phyloP scores from a whole-genome alignment of 2,888 invertebrate species.

The Germaria angustata region DNA sequence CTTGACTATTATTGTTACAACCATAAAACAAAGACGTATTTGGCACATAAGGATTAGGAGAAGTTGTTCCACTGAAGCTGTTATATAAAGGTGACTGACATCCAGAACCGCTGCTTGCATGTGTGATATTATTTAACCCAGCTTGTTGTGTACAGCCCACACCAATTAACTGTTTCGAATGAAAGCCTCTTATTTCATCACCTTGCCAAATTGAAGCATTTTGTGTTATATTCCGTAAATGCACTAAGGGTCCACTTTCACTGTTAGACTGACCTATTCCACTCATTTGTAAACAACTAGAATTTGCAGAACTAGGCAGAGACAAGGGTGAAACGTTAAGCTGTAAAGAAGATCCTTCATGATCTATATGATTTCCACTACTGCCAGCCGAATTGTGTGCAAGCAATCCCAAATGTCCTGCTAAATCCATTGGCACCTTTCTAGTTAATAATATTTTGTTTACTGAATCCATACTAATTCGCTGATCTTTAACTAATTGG shows the following conservation, averaged over 20 bases:
- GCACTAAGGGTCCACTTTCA: conserved; percentile 71
- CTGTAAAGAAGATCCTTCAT: conserved; percentile 68
- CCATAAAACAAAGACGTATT: conserved; percentile 70
- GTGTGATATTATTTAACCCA: conserved; percentile 62
- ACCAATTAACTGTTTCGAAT: conserved; percentile 63
- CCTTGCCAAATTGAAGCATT: conserved; percentile 40
- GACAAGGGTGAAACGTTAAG: conserved; percentile 77
- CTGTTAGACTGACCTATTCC: conserved; percentile 63
- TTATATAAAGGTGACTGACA: conserved; percentile 82
- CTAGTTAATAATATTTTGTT: conserved; percentile 80
- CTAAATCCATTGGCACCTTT: conserved; percentile 81
- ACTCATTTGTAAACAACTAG: conserved; percentile 49
- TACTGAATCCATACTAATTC: conserved; percentile 79
- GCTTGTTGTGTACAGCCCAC: conserved; percentile 68
- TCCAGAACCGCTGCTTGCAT: conserved; percentile 75
- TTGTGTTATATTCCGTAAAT: conserved; percentile 69
- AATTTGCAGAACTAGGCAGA: conserved; percentile 69
- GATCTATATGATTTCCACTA: conserved; percentile 75
- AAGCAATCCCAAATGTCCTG: conserved; percentile 82
- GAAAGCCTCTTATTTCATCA: conserved; percentile 39
- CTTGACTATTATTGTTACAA: conserved; percentile 73
- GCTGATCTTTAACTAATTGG: conserved; percentile 80
- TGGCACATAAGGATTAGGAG: conserved; percentile 77
- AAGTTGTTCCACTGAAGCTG: conserved; percentile 77
- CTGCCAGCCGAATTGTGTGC: conserved; percentile 80